Evolutionary conservation across 92 coral and sea anemone genomes (phyloP).

Genomic region (Diadumene lineata): DNA sequence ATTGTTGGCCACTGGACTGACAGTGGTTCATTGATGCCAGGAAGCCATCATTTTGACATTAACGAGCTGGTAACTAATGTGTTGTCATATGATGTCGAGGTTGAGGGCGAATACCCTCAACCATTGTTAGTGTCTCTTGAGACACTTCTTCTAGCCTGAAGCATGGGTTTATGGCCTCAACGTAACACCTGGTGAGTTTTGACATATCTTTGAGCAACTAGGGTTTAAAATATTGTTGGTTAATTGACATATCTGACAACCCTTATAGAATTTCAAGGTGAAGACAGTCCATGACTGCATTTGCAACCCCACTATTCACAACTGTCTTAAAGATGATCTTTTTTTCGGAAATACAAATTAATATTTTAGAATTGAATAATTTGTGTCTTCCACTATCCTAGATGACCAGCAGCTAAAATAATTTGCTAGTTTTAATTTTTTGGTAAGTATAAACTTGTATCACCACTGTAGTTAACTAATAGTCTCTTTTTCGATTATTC

Average conservation of each 20-base stretch:
- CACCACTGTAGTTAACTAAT: no score
- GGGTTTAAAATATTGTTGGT: background rate
- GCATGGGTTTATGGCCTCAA: background rate
- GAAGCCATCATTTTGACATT: background rate
- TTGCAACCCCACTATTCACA: background rate
- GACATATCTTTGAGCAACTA: background rate
- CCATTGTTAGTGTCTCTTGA: background rate
- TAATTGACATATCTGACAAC: background rate
- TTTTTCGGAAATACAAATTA: background rate
- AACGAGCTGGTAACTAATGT: background rate
- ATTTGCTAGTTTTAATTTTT: no score
- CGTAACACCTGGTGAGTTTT: background rate
- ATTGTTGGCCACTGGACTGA: conserved; percentile 1
- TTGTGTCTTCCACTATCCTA: background rate
- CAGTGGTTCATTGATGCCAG: background rate
- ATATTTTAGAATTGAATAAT: background rate
- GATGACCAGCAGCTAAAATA: background rate
- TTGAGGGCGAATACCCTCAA: background rate
- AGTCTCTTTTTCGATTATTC: background rate
- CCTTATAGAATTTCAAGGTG: background rate
- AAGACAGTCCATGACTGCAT: background rate
- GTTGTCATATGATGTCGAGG: background rate
- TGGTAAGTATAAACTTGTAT: background rate
- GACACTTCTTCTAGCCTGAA: background rate
- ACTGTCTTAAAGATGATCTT: background rate